phyloP scores from a whole-genome alignment of 2,797 vertebrate genomes.

The Scolopax bukidnonensis region DNA sequence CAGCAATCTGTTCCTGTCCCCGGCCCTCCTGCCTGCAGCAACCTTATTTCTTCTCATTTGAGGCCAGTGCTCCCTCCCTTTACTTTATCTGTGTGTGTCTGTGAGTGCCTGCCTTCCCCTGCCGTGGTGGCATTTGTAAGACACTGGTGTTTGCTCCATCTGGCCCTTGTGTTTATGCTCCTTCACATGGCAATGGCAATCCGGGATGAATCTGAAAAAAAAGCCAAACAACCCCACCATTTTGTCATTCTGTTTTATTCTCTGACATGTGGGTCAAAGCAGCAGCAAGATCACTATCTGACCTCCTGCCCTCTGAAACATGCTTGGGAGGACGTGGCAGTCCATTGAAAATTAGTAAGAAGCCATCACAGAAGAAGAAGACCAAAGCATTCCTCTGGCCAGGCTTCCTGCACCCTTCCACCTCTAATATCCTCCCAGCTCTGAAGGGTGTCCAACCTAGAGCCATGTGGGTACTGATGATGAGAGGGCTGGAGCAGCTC shows the following conservation, averaged over 20 bases:
- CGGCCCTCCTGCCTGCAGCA: conserved; percentile 25
- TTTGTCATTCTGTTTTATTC: neutral
- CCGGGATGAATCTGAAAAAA: neutral
- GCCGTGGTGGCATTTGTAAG: conserved; percentile 8
- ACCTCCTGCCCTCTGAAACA: neutral
- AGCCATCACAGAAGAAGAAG: neutral
- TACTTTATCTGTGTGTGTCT: neutral
- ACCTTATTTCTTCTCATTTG: conserved; percentile 15
- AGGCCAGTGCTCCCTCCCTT: neutral
- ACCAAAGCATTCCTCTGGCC: neutral
- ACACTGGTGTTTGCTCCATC: neutral
- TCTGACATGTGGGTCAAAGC: neutral
- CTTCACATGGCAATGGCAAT: neutral
- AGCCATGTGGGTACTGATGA: neutral
- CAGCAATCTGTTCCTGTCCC: conserved; percentile 61
- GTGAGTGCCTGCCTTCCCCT: neutral
- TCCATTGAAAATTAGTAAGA: neutral
- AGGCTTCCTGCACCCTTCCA: neutral
- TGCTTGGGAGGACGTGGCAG: neutral
- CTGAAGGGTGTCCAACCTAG: neutral
- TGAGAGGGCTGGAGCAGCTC: too few relatives aligned
- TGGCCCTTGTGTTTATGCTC: neutral
- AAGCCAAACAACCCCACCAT: neutral
- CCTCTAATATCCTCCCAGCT: neutral
- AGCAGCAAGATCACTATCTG: neutral